A percentile compares a stretch with the other conserved stretches of the same genome.
Conservation (phyloP, 2,888 invertebrate genomes). For the Dryobotodes eremita region DNA sequence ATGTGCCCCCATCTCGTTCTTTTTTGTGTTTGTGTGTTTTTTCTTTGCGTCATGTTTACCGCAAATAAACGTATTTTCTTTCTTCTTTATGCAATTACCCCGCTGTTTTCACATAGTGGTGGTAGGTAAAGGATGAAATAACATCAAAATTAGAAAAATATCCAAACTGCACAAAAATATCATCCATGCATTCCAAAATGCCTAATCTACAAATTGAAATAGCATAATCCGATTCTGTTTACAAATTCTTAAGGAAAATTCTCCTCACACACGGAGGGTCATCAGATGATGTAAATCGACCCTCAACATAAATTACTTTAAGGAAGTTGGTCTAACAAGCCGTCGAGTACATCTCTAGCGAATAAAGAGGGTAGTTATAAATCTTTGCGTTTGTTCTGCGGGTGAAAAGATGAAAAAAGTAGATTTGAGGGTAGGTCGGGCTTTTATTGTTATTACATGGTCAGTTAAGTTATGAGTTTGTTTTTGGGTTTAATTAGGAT, state of each 20-base stretch:
- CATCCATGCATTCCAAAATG: no score
- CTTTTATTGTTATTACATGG: constrained; percentile 45
- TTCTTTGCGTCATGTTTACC: no score
- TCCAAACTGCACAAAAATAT: no score
- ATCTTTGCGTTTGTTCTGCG: constrained; percentile 74
- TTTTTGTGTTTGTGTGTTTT: no score
- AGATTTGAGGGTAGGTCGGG: constrained; percentile 30
- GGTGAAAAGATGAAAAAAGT: constrained; percentile 69
- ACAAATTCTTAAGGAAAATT: constrained; percentile 25
- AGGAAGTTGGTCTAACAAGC: constrained; percentile 77
- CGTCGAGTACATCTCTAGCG: constrained; percentile 72
- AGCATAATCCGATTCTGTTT: constrained; percentile 9
- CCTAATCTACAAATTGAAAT: background rate
- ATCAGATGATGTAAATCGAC: constrained; percentile 69
- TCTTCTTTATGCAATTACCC: no score
- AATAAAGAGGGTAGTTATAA: constrained; percentile 72
- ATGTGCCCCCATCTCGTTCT: no score
- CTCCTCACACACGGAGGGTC: constrained; percentile 42
- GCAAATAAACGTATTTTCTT: no score
- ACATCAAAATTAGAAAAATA: no score
- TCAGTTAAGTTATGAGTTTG: constrained; percentile 4
- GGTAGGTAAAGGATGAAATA: no score
- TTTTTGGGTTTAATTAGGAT: constrained; percentile 12
- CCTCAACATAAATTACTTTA: constrained; percentile 63
- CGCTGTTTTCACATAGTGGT: no score